Conservation (phyloP, 2,113 vertebrate genomes). For the Orcinus orca region DNA sequence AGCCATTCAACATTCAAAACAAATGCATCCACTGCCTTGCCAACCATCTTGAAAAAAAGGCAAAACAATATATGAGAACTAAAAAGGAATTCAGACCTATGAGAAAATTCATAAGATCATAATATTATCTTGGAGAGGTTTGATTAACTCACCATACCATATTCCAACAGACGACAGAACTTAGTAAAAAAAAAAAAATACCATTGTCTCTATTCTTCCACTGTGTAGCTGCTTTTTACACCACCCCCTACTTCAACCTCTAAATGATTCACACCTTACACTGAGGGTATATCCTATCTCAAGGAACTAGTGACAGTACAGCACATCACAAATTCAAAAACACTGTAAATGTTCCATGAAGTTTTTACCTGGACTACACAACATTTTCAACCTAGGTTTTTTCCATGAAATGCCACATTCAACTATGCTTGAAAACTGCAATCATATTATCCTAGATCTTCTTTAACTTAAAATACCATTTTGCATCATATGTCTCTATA, state of each 20-base stretch:
- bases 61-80: neutral
- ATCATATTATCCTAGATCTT: neutral
- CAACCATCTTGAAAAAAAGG: neutral
- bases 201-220: neutral
- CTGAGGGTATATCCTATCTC: neutral
- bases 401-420: neutral
- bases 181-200: neutral
- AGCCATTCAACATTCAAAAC: slow-evolving; percentile 13
- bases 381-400: neutral
- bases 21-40: neutral
- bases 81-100: neutral
- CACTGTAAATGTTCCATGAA: neutral
- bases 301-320: neutral
- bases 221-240: neutral
- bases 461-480: neutral
- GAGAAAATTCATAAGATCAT: neutral
- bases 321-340: neutral
- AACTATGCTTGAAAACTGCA: neutral
- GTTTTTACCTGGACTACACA: neutral
- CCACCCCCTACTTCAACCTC: neutral
- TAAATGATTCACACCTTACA: neutral
- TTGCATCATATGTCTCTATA: neutral
- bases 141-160: neutral
- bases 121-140: neutral
- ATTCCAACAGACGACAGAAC: neutral